Base-by-base conservation (phyloP, 2,888 invertebrate genomes). In the Salticus scenicus region DNA sequence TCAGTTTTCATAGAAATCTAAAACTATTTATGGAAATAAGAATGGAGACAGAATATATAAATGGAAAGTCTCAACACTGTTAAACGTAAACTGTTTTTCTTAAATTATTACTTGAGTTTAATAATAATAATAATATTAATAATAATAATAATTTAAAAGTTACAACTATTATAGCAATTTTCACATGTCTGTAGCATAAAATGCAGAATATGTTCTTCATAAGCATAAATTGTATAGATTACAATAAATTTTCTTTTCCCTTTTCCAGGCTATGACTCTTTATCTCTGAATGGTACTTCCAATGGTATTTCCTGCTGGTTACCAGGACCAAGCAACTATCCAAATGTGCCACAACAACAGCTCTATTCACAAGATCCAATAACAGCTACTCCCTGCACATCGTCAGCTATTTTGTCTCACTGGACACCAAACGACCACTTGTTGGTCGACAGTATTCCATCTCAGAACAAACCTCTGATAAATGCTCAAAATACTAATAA, bases 221-320 rank as follows among this genome's bases (percentile, higher is more conserved):
- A n/a, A n/a, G n/a, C n/a, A n/a, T n/a, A n/a, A n/a, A n/a, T n/a
- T n/a, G n/a, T n/a, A n/a, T n/a, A n/a, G n/a, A n/a, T n/a, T n/a
- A n/a, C n/a, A n/a, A n/a, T n/a, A n/a, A n/a, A n/a, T n/a, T 37
- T 37, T 41, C 17, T 67, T 17, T 14, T 73, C 30, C 1, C 33
- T 30, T 33, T 51, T 72, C 1, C 64, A 84, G 77, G 83, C 31
- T 84, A 73, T 30, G 83, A 84, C 12, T 31, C 76, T 7, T 20
- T 84, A 24, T 20, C 83, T 8, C 51, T 78, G 20, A 77, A 67
- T 5, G 30, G 42, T 42, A 28, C 70, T 0, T 20, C 75, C n/a
- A 82, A 64, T 57, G 63, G 42, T 71, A 73, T 41, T 31, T 57
- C 51, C n/a, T 84, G 77, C 63, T 84, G 83, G 83, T 24, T 84